These are phyloP conservation scores for Oplegnathus fasciatus DNA, from an alignment of 2,113 vertebrate genomes.

Conservation along the genomic window DNA sequence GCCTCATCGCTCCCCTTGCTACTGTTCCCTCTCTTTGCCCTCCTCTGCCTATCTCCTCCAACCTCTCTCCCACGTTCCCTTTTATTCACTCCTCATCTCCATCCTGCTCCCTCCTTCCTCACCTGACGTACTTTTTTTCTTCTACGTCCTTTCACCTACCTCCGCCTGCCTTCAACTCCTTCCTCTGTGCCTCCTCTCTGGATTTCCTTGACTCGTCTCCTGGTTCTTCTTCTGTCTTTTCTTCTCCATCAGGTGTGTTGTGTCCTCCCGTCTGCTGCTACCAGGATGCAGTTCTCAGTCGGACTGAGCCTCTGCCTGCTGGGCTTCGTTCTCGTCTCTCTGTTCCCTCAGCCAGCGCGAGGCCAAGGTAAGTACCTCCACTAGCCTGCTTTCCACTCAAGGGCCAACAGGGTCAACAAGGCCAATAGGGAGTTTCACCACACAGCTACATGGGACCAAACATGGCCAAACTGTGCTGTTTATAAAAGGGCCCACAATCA, in stretches of 20 bases:
- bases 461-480: neutral
- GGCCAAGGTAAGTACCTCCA: constrained; percentile 76
- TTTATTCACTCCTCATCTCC: neutral
- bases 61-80: too few species aligned
- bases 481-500: neutral
- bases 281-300: constrained; percentile 72
- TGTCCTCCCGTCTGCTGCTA: constrained; percentile 34
- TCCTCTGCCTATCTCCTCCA: neutral
- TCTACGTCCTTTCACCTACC: rapidly evolving
- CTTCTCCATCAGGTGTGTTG: constrained; percentile 43
- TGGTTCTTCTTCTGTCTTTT: too few species aligned
- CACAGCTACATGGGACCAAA: neutral
- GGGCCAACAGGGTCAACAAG: constrained; percentile 1
- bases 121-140: neutral
- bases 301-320: constrained; percentile 62
- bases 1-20: neutral
- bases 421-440: neutral
- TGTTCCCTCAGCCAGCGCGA: constrained; percentile 56
- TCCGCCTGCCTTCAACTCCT: neutral
- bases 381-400: neutral
- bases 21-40: neutral
- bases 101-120: neutral
- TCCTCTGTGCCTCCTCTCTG: neutral
- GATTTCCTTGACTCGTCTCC: too few species aligned
- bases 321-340: constrained; percentile 61